Conservation (phyloP, 2,888 invertebrate species). For the Nycteola revayana region DNA sequence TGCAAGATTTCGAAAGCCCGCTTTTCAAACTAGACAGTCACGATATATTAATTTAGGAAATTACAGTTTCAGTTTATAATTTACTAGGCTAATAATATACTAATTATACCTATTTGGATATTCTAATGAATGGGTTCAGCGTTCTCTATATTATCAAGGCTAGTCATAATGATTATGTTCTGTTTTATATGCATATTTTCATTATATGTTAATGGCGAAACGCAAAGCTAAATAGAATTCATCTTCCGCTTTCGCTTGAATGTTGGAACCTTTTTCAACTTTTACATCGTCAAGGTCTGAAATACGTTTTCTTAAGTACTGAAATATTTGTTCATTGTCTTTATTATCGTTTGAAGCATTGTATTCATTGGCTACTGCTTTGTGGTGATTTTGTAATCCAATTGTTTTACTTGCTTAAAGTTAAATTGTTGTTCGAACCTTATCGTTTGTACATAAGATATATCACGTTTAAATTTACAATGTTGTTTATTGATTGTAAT, state of each 20-base stretch:
- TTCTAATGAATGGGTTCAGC: slow-evolving; percentile 20
- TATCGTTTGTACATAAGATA: too few relatives aligned
- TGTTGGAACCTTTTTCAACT: slow-evolving; percentile 2
- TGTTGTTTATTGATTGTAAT: too few relatives aligned
- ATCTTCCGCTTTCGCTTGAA: slow-evolving; percentile 3
- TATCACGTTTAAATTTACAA: too few relatives aligned
- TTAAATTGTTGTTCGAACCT: too few relatives aligned
- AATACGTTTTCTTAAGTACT: slow-evolving; percentile 28
- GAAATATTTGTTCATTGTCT: slow-evolving; percentile 1
- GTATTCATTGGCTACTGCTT: slow-evolving; percentile 5
- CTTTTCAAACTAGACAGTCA: slow-evolving; percentile 25
- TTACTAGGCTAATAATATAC: slow-evolving; percentile 19
- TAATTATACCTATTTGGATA: slow-evolving; percentile 22
- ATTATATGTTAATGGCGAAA: too few relatives aligned
- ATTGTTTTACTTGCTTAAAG: slow-evolving; percentile 2
- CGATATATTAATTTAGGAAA: slow-evolving; percentile 39
- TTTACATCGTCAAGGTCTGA: slow-evolving; percentile 34
- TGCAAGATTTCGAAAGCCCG: too few relatives aligned
- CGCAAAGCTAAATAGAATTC: too few relatives aligned
- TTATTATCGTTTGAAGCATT: slow-evolving; percentile 8
- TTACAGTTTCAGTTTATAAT: slow-evolving; percentile 38
- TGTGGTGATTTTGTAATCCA: slow-evolving; percentile 1
- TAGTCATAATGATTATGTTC: too few relatives aligned
- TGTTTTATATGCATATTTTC: too few relatives aligned
- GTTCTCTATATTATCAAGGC: slow-evolving; percentile 21